Evolutionary conservation across 2,888 invertebrate genomes (phyloP).

Genomic region (Tetramorium bicarinatum): DNA sequence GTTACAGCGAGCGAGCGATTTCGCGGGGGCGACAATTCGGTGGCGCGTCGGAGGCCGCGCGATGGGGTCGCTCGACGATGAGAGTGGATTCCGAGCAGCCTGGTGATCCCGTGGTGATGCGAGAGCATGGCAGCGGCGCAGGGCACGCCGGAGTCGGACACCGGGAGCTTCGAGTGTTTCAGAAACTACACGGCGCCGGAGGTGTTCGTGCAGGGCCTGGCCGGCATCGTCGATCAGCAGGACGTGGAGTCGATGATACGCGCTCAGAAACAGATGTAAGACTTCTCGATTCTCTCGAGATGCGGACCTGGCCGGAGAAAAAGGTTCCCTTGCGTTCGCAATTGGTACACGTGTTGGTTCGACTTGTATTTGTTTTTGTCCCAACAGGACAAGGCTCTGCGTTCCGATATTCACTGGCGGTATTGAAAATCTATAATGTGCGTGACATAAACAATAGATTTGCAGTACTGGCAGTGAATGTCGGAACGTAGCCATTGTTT

Average conservation of each 20-base stretch:
- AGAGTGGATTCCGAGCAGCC: neutral
- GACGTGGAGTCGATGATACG: conserved; percentile 96
- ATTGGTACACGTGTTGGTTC: too few relatives aligned
- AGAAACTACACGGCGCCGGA: conserved; percentile 96
- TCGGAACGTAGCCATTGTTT: too few relatives aligned
- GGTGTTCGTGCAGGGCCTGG: conserved; percentile 96
- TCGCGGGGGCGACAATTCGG: too few relatives aligned
- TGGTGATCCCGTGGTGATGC: conserved; percentile 1
- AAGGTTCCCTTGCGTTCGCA: too few relatives aligned
- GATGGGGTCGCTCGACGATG: conserved; percentile 26
- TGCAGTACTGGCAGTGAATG: too few relatives aligned
- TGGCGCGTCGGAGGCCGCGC: neutral
- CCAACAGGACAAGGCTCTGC: too few relatives aligned
- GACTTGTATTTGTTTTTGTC: too few relatives aligned
- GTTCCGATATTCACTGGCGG: too few relatives aligned
- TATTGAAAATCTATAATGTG: too few relatives aligned
- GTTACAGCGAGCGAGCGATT: neutral
- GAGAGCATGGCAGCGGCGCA: conserved; percentile 84
- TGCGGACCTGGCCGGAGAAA: too few relatives aligned
- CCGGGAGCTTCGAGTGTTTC: conserved; percentile 93
- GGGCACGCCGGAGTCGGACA: conserved; percentile 87
- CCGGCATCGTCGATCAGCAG: conserved; percentile 96
- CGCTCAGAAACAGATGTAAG: conserved; percentile 97
- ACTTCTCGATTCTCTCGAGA: conserved; percentile 22
- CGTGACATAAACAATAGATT: too few relatives aligned